phyloP scores from a whole-genome alignment of 2,888 invertebrate species.

The Periphyllus acericola region DNA sequence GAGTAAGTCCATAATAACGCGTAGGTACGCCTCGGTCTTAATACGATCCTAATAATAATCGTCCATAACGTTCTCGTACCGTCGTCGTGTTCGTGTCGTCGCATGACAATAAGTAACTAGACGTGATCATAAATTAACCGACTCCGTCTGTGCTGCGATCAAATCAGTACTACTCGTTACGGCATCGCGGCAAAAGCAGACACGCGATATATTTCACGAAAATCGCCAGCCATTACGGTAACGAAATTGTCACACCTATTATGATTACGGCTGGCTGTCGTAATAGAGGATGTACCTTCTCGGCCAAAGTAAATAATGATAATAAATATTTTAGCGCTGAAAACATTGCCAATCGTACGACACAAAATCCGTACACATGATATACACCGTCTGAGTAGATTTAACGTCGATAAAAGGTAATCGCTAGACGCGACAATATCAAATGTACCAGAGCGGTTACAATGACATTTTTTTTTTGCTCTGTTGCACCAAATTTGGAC shows the following conservation, averaged over 20 bases:
- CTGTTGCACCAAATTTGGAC: no score
- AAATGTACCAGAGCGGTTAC: no score
- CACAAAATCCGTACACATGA: background rate
- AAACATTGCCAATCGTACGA: background rate
- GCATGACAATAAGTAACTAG: constrained; percentile 33
- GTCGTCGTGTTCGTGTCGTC: background rate
- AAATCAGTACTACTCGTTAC: constrained; percentile 6
- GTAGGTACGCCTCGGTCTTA: background rate
- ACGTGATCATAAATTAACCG: background rate
- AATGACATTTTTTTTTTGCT: no score
- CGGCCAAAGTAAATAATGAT: background rate
- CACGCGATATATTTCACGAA: background rate
- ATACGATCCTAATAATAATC: background rate
- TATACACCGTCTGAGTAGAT: no score
- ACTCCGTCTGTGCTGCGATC: background rate
- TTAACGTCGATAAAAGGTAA: no score
- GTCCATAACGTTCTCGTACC: background rate
- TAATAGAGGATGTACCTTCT: background rate
- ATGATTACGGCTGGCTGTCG: background rate
- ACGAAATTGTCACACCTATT: constrained; percentile 7
- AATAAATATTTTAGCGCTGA: background rate
- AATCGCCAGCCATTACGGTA: background rate
- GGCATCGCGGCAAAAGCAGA: background rate
- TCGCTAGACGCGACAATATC: no score
- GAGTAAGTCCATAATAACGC: background rate